These are phyloP conservation scores for Falco punctatus DNA, from an alignment of 2,113 vertebrate genomes.

Conservation along the genomic window DNA sequence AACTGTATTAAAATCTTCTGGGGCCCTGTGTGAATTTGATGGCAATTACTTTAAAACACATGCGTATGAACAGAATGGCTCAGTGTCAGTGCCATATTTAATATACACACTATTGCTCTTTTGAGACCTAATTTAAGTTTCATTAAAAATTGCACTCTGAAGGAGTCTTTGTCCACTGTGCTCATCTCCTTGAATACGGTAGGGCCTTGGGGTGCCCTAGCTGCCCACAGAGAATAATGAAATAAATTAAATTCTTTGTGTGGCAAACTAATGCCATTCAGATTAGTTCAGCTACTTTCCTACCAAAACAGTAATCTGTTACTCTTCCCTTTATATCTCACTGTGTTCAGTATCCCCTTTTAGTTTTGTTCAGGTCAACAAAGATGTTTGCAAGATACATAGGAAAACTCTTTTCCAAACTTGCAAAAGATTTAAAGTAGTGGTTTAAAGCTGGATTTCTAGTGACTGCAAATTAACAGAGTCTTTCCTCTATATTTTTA, in stretches of 20 bases:
- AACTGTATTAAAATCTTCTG: conserved; percentile 7
- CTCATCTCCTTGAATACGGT: conserved; percentile 17
- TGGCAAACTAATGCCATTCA: conserved; percentile 6
- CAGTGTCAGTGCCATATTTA: conserved; percentile 9
- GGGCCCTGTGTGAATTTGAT: background rate
- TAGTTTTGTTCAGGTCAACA: background rate
- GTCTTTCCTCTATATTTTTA: background rate
- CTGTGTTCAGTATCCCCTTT: background rate
- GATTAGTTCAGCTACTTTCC: background rate
- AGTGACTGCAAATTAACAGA: background rate
- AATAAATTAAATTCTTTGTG: conserved; percentile 46
- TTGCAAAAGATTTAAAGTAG: background rate
- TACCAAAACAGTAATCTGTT: background rate
- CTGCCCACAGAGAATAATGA: conserved; percentile 18
- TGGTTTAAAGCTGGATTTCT: background rate
- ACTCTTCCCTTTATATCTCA: background rate
- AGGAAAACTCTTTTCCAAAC: background rate
- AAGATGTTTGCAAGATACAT: background rate
- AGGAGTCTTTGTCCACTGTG: background rate
- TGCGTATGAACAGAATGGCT: background rate
- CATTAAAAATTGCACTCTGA: conserved; percentile 42
- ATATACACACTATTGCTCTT: conserved; percentile 27
- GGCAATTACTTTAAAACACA: conserved; percentile 4
- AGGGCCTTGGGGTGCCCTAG: background rate
- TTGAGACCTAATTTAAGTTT: conserved; percentile 63